Base-by-base conservation (phyloP, 2,113 vertebrate genomes). In the Brachionichthys hirsutus region DNA sequence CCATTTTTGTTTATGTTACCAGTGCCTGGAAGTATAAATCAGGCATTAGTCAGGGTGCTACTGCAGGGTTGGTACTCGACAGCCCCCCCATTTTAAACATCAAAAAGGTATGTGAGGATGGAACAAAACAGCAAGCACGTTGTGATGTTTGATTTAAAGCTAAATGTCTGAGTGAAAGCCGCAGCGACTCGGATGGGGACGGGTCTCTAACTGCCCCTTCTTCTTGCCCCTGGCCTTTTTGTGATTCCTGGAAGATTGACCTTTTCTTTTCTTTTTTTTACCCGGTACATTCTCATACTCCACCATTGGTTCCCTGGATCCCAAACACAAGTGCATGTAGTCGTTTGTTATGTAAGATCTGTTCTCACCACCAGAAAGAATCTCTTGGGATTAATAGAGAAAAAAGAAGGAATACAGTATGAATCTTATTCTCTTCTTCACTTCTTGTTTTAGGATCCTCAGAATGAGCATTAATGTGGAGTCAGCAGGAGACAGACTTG, bases 331-430 rank as follows among this genome's bases (percentile, higher is more conserved):
- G 61, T 46, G 41, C 19, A 24, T 56, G 73, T 74, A 71, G 62
- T 80, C 75, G 59, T 76, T 80, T 70, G 62, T 86, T 86, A 82
- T 72, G 64, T 78, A 86, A 84, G 57, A 58, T 19, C 76, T 42
- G 70, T 83, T 83, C 81, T 85, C 78, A 79, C 78, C 73, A 78
- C 73, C 24, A 58, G 60, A 60, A 49, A 49, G 42, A 73, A 69
- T 69, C 79, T 70, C 72, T 40, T 8, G 77, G 78, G 78, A 80
- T 59, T 17, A 38, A 57, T 58, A 42, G 56, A 62, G 57, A 69
- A 60, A 71, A 58, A 54, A 73, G 63, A 78, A 70, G 66, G 53
- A 7, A 19, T 12, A 36, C 59, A 66, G 46, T 73, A 43, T 35
- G 62, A 70, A 67, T 64, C 38, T 0, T 70, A 83, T 72, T 78